phyloP scores from a whole-genome alignment of 2,888 invertebrate species.

The Tridacna gigas region DNA sequence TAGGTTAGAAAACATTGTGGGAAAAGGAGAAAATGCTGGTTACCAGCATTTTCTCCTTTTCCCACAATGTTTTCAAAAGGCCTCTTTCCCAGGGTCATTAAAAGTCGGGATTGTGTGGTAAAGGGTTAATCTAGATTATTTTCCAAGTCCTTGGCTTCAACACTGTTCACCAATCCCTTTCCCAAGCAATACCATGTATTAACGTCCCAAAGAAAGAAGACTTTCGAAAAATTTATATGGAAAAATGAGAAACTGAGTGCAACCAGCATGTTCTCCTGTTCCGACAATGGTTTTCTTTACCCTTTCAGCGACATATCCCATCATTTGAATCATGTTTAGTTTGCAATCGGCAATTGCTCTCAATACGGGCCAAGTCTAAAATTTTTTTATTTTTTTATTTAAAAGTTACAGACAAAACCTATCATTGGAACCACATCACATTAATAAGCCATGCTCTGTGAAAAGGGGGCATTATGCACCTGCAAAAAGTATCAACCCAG shows the following conservation, averaged over 20 bases:
- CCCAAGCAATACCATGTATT: neutral
- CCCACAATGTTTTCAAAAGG: neutral
- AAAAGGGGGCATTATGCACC: too few species aligned
- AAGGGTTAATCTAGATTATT: neutral
- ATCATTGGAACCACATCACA: too few species aligned
- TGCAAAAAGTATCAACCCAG: too few species aligned
- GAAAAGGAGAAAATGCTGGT: neutral
- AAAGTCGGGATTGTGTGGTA: neutral
- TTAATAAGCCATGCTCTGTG: too few species aligned
- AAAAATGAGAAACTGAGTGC: neutral
- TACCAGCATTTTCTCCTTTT: conserved; percentile 1
- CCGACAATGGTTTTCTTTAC: too few species aligned
- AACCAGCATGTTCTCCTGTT: neutral
- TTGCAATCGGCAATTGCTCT: too few species aligned
- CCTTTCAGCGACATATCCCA: neutral
- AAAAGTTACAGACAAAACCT: too few species aligned
- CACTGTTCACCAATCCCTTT: neutral
- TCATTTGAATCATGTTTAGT: too few species aligned
- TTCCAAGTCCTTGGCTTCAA: neutral
- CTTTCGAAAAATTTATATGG: neutral
- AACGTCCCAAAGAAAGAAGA: neutral
- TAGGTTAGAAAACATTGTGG: neutral
- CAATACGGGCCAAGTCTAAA: too few species aligned
- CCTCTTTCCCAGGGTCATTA: too few species aligned
- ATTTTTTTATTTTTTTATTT: too few species aligned